Conservation (phyloP, 2,888 invertebrate genomes). For the Stictocephala bisonia region DNA sequence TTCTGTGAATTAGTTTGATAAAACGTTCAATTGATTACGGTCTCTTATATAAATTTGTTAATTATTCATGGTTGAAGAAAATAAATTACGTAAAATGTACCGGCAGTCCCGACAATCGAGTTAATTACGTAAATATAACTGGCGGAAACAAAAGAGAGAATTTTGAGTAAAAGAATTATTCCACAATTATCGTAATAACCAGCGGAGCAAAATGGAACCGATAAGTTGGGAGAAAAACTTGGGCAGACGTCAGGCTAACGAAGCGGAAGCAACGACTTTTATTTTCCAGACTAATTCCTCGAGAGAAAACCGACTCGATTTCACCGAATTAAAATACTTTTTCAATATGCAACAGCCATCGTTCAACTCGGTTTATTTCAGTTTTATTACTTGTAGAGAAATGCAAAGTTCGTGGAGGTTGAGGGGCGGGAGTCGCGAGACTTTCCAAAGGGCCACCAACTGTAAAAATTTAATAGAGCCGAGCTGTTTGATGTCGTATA, state of each 20-base stretch:
- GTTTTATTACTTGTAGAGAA: neutral
- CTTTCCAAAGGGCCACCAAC: no score
- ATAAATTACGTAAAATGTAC: no score
- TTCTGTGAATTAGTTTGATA: no score
- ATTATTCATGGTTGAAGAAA: no score
- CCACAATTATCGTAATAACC: slow-evolving; percentile 40
- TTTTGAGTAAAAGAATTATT: slow-evolving; percentile 1
- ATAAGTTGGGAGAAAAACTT: slow-evolving; percentile 14
- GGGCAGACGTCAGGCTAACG: slow-evolving; percentile 9
- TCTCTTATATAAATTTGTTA: no score
- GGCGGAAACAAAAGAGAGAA: neutral
- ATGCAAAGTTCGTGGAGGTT: neutral
- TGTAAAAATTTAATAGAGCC: neutral
- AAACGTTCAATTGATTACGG: no score
- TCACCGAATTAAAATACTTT: slow-evolving; percentile 20
- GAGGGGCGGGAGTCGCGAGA: no score
- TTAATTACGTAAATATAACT: no score
- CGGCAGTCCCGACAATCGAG: no score
- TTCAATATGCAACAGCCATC: neutral
- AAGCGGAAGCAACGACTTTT: slow-evolving; percentile 18
- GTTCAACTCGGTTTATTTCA: slow-evolving; percentile 7
- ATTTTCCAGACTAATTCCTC: neutral
- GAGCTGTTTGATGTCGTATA: neutral
- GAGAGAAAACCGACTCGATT: neutral
- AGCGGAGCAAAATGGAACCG: slow-evolving; percentile 32